Evolutionary conservation across 2,113 vertebrate species (phyloP), one percentile per base, ranked within the genome.

Genomic region (Sphaerodactylus townsendi): DNA sequence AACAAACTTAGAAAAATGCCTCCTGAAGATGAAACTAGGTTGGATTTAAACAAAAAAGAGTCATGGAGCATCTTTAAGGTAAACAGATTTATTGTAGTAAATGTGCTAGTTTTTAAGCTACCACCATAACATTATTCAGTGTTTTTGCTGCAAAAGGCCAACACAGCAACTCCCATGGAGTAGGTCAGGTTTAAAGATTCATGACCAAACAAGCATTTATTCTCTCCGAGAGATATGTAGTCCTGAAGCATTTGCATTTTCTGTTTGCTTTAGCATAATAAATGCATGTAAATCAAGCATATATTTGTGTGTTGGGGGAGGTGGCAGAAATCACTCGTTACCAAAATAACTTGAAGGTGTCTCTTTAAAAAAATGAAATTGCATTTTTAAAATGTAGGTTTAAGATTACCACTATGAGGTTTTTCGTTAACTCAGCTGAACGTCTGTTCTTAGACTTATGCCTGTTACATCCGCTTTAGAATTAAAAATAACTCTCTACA

Each of bases 201-300:
- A 68, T 83, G 53, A 53, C n/a, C 37, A 66, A 78, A 10, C 19
- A 37, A 21, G 28, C 33, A 44, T 44, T 37, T 85, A 25, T 71
- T 25, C 59, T 62, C 59, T 28, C 59, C 59, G 39, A 72, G 53
- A 25, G 10, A 90, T 2, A 28, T 77, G 79, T 82, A 80, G 79
- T 74, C 79, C 50, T 84, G 56, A 82, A 2, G 28, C 79, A 89
- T 79, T 70, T 89, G 37, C 79, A 48, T 78, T 82, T 75, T 85
- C 37, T 85, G 80, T 77, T 80, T 28, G 82, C 89, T 90, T 88
- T 88, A 92, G 77, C 88, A 86, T 87, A 77, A 88, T 79, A 86
- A 86, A 91, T 89, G 89, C 80, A 94, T 91, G 86, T 90, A 93
- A 92, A 92, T 92, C 82, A 88, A 68, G 83, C 17, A 81, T 68